Percentiles rank a stretch among this genome's conserved stretches.
These are phyloP conservation scores for Coecobrya sp. DNA, from an alignment of 2,888 invertebrate genomes.

Conservation along the genomic window DNA sequence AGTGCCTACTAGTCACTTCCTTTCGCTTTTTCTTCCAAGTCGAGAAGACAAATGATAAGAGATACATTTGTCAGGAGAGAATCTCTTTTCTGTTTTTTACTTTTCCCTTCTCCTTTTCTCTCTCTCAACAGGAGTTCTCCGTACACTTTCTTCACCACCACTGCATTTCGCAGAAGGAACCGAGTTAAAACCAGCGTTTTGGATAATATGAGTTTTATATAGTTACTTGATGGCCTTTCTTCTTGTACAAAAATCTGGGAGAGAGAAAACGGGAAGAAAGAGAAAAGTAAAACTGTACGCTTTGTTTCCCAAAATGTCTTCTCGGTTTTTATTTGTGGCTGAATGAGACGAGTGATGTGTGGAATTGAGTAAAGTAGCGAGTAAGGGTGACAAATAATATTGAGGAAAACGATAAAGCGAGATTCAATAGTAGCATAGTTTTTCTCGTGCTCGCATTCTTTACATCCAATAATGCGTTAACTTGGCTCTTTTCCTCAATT, in stretches of 20 bases:
- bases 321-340: slow-evolving; percentile 79
- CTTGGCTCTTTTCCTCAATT: slow-evolving; percentile 73
- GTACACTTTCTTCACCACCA: background rate
- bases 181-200: slow-evolving; percentile 42
- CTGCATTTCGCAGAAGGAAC: background rate
- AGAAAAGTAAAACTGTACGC: slow-evolving; percentile 61
- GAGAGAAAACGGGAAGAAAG: slow-evolving; percentile 29
- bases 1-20: slow-evolving; percentile 49
- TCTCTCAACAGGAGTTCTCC: background rate
- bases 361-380: slow-evolving; percentile 82
- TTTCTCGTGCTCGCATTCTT: slow-evolving; percentile 85
- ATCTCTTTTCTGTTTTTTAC: slow-evolving; percentile 65
- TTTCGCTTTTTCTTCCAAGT: slow-evolving; percentile 45
- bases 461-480: slow-evolving; percentile 86
- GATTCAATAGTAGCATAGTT: slow-evolving; percentile 85
- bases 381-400: slow-evolving; percentile 86
- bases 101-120: background rate
- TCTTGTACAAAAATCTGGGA: slow-evolving; percentile 62
- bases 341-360: slow-evolving; percentile 81
- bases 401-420: slow-evolving; percentile 85
- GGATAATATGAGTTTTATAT: slow-evolving; percentile 62
- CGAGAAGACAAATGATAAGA: slow-evolving; percentile 77
- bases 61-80: slow-evolving; percentile 76
- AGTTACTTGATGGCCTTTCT: slow-evolving; percentile 40
- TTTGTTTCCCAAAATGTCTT: slow-evolving; percentile 75